Percentiles rank a stretch among this genome's conserved stretches.
phyloP scores from a whole-genome alignment of 1,140 invertebrate species.

The Cyclargus thomasi region DNA sequence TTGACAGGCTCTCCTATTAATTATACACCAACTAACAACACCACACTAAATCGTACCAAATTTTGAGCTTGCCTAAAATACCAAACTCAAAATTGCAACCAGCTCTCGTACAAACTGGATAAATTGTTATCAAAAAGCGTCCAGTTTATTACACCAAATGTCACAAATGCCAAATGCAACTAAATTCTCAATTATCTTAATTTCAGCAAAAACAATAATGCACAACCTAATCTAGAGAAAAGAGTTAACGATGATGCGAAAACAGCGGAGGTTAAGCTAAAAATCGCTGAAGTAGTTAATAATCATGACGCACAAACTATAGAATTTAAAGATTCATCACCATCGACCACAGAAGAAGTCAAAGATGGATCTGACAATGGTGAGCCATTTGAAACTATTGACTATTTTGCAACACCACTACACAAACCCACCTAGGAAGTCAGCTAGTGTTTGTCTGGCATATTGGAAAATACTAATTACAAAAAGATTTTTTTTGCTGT shows the following conservation, averaged over 20 bases:
- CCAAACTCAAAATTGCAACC: too few relatives aligned
- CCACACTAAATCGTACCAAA: too few relatives aligned
- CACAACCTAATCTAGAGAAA: neutral
- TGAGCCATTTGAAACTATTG: neutral
- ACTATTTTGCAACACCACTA: neutral
- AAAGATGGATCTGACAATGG: conserved; percentile 27
- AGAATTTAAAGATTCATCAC: conserved; percentile 2
- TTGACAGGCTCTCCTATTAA: too few relatives aligned
- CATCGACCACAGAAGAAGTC: conserved; percentile 30
- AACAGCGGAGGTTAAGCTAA: neutral
- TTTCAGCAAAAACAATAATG: neutral
- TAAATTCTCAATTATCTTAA: neutral
- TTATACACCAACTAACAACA: too few relatives aligned
- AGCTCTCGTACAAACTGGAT: too few relatives aligned
- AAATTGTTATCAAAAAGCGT: too few relatives aligned
- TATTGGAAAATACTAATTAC: too few relatives aligned
- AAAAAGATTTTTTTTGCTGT: too few relatives aligned
- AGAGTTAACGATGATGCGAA: neutral
- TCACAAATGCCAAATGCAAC: neutral
- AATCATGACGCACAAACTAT: conserved; percentile 2
- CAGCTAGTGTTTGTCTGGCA: too few relatives aligned
- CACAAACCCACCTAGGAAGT: too few relatives aligned
- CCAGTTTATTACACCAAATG: too few relatives aligned
- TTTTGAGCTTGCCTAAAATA: too few relatives aligned
- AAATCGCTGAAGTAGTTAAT: neutral